Evolutionary conservation across 2,888 invertebrate species (phyloP).

Genomic region (Lottia scabra): DNA sequence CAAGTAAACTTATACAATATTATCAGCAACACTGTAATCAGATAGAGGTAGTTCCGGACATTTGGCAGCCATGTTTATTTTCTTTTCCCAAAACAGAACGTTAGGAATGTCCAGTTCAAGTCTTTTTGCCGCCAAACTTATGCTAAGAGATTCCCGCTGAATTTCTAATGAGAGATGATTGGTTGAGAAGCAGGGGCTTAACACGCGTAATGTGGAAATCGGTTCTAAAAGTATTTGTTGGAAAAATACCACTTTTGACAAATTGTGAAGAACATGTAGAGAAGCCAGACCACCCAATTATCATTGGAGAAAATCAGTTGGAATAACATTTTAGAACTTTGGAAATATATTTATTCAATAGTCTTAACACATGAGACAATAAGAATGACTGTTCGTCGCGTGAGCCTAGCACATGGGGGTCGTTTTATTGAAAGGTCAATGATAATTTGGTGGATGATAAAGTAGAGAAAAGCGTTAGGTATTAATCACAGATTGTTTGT

Average conservation of each 20-base stretch:
- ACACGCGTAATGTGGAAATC: not conserved
- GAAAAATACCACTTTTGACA: slow-evolving; percentile 5
- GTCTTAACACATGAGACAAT: not conserved
- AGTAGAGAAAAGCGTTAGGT: not conserved
- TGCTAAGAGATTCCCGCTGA: not conserved
- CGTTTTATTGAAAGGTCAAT: not conserved
- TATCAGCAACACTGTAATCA: not conserved
- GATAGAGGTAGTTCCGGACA: not conserved
- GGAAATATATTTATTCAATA: not conserved
- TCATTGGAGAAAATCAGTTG: not conserved
- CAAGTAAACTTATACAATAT: not conserved
- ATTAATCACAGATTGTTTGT: too few species aligned
- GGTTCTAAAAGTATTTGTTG: not conserved
- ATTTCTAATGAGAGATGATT: not conserved
- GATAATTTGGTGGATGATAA: not conserved
- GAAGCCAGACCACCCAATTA: slow-evolving; percentile 1
- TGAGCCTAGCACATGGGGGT: not conserved
- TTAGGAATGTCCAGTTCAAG: not conserved
- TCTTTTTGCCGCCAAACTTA: not conserved
- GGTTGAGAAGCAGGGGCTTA: not conserved
- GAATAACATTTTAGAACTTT: not conserved
- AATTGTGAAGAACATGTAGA: not conserved
- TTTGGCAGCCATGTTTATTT: not conserved
- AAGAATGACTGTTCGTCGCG: not conserved
- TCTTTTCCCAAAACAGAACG: not conserved